Percentiles rank a stretch among this genome's conserved stretches.
These are phyloP conservation scores for Balaenoptera acutorostrata DNA, from an alignment of 2,113 vertebrate genomes.

Conservation along the genomic window DNA sequence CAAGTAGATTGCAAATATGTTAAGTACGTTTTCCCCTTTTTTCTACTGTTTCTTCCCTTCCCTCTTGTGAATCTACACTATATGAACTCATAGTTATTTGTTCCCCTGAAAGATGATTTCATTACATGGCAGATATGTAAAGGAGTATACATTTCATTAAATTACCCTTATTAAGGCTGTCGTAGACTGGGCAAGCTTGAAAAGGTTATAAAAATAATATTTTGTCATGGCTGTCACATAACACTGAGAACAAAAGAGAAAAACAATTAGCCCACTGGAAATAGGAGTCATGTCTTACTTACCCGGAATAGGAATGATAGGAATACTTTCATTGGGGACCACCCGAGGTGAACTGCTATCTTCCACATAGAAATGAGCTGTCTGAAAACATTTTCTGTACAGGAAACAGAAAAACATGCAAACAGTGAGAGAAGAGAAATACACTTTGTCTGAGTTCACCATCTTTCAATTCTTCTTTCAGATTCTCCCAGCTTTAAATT, in stretches of 20 bases:
- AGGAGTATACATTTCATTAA: background rate
- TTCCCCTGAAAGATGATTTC: background rate
- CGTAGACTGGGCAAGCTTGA: background rate
- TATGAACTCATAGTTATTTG: background rate
- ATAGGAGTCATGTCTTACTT: conserved; percentile 65
- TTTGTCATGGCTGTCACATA: conserved; percentile 39
- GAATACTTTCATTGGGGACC: conserved; percentile 96
- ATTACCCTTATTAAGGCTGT: background rate
- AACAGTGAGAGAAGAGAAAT: conserved; percentile 39
- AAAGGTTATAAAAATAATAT: conserved; percentile 44
- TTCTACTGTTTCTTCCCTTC: background rate
- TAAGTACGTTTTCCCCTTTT: background rate
- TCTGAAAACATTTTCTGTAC: conserved; percentile 98
- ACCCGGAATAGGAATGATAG: conserved; percentile 97
- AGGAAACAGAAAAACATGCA: conserved; percentile 59
- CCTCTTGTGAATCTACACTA: background rate
- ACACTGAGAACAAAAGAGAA: conserved; percentile 37
- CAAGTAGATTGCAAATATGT: background rate
- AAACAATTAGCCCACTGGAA: background rate
- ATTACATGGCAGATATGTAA: background rate
- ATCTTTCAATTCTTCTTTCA: conserved; percentile 15
- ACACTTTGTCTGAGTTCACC: conserved; percentile 1
- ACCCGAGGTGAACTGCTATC: conserved; percentile 96
- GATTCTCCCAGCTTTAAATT: conserved; percentile 12
- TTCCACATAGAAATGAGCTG: conserved; percentile 98